Evolutionary conservation across 2,113 vertebrate genomes (phyloP).

Genomic region (Galbula dea): DNA sequence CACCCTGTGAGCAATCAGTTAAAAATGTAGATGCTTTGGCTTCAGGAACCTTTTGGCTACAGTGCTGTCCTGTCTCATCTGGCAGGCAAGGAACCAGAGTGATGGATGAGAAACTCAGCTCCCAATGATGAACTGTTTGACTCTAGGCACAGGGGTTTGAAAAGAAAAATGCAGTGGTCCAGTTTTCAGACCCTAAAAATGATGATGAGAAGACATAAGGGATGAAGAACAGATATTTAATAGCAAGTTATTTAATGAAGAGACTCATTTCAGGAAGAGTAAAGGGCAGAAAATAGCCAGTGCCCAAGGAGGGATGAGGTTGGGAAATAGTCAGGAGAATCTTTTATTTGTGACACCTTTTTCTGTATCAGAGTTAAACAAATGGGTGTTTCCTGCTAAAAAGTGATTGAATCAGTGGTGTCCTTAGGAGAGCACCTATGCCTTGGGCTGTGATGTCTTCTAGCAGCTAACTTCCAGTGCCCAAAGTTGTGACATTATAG

Average conservation of each 20-base stretch:
- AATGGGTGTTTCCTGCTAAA: conserved; percentile 63
- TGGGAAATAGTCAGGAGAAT: neutral
- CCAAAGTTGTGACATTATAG: neutral
- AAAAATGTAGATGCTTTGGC: neutral
- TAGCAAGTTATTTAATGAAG: neutral
- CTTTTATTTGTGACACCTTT: neutral
- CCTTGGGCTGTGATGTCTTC: conserved; percentile 39
- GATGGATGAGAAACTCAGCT: neutral
- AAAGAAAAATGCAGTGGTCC: neutral
- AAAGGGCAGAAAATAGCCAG: neutral
- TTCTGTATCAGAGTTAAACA: conserved; percentile 61
- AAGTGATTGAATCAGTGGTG: conserved; percentile 23
- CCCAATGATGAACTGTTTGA: neutral
- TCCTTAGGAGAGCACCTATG: conserved; percentile 41
- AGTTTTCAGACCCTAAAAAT: neutral
- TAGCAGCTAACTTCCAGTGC: conserved; percentile 19
- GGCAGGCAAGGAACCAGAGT: neutral
- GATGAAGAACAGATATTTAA: neutral
- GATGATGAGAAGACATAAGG: neutral
- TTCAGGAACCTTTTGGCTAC: neutral
- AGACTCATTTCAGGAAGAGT: neutral
- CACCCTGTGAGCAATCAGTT: neutral
- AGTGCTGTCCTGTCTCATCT: neutral
- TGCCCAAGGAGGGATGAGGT: rapidly evolving
- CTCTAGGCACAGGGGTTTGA: neutral